These are phyloP conservation scores for Azorinus chamasolen DNA, from an alignment of 2,888 invertebrate genomes.

Conservation along the genomic window DNA sequence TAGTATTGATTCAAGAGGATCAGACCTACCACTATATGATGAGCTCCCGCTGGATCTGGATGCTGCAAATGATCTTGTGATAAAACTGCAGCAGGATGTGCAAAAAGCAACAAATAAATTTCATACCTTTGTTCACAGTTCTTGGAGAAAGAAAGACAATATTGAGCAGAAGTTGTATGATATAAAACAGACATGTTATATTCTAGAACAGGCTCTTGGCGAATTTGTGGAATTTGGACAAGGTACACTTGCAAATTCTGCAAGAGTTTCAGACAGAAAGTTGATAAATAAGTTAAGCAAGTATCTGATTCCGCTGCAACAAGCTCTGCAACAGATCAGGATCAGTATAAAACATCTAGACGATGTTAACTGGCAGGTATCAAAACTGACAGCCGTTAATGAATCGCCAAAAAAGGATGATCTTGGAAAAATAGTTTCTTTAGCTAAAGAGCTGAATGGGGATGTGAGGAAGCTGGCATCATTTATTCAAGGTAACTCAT, in stretches of 20 bases:
- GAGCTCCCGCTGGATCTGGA: slow-evolving; percentile 91
- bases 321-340: slow-evolving; percentile 74
- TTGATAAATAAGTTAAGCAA: slow-evolving; percentile 80
- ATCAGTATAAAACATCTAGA: slow-evolving; percentile 76
- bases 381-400: slow-evolving; percentile 84
- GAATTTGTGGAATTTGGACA: slow-evolving; percentile 96
- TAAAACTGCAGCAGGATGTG: slow-evolving; percentile 92
- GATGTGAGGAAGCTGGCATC: slow-evolving; percentile 96
- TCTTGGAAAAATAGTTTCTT: slow-evolving; percentile 95
- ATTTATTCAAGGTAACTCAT: slow-evolving; percentile 90
- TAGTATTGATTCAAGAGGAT: slow-evolving; percentile 76
- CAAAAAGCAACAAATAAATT: slow-evolving; percentile 93
- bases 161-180: slow-evolving; percentile 93
- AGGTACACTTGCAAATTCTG: slow-evolving; percentile 95
- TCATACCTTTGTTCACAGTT: slow-evolving; percentile 91
- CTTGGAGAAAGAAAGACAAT: slow-evolving; percentile 93
- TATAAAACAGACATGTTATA: slow-evolving; percentile 92
- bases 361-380: slow-evolving; percentile 79
- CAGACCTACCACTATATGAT: slow-evolving; percentile 79
- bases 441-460: slow-evolving; percentile 94
- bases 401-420: slow-evolving; percentile 90
- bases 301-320: slow-evolving; percentile 79
- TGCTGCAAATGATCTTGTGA: slow-evolving; percentile 92
- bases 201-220: slow-evolving; percentile 93
- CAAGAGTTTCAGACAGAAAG: slow-evolving; percentile 86